phyloP scores from a whole-genome alignment of 2,888 invertebrate genomes.

The Netelia melanura region DNA sequence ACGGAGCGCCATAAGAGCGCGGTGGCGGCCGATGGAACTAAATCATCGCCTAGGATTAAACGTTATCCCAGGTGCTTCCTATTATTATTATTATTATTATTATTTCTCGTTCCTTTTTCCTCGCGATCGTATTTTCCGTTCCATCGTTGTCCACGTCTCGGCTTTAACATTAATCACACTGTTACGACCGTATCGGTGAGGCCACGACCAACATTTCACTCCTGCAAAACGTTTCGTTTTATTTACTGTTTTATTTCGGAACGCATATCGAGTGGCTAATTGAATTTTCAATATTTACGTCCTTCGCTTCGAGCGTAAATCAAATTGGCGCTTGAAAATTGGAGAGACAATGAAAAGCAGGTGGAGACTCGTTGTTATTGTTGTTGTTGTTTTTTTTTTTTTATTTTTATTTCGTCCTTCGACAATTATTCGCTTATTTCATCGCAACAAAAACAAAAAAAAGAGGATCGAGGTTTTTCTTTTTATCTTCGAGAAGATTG shows the following conservation, averaged over 20 bases:
- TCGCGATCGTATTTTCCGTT: constrained; percentile 15
- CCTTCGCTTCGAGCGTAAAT: constrained; percentile 36
- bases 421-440: constrained; percentile 71
- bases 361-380: not conserved
- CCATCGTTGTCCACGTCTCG: constrained; percentile 6
- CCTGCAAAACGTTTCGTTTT: constrained; percentile 54
- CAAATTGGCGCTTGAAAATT: no score
- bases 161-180: constrained; percentile 63
- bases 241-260: no score
- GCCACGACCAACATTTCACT: constrained; percentile 36
- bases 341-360: not conserved
- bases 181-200: constrained; percentile 42
- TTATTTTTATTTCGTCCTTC: constrained; percentile 47
- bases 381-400: not conserved
- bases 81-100: constrained; percentile 17
- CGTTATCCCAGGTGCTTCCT: constrained; percentile 43
- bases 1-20: constrained; percentile 33
- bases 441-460: constrained; percentile 68
- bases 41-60: constrained; percentile 49
- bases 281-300: constrained; percentile 69
- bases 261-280: constrained; percentile 56
- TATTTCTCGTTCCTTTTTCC: constrained; percentile 34
- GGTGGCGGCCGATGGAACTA: constrained; percentile 52
- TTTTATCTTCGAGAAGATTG: constrained; percentile 31
- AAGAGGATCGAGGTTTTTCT: constrained; percentile 44